A percentile compares a stretch with the other conserved stretches of the same genome.
Conservation (phyloP, 2,113 vertebrate genomes). For the Cottus gobio region DNA sequence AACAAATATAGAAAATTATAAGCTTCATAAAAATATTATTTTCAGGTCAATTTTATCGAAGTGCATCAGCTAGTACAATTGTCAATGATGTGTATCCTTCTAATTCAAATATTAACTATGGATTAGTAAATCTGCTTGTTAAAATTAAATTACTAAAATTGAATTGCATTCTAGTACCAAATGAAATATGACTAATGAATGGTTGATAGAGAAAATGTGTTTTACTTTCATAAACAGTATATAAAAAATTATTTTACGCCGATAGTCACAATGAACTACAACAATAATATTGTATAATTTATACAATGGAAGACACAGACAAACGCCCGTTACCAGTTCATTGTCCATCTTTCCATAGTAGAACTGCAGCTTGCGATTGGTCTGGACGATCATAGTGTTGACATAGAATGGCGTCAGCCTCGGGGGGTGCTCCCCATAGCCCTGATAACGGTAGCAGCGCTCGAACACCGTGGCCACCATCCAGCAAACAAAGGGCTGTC, state of each 20-base stretch:
- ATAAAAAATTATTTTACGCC: neutral
- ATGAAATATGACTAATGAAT: neutral
- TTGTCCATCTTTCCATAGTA: constrained; percentile 46
- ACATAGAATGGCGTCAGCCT: constrained; percentile 73
- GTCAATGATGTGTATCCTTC: neutral
- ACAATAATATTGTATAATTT: too few species aligned
- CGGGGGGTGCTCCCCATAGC: constrained; percentile 33
- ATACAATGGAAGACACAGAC: neutral
- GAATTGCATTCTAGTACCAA: neutral
- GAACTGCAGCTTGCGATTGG: constrained; percentile 75
- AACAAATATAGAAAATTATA: neutral
- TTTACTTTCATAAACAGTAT: neutral
- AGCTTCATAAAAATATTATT: neutral
- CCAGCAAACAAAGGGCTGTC: constrained; percentile 80
- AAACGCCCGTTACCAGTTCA: constrained; percentile 34
- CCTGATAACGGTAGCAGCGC: constrained; percentile 13
- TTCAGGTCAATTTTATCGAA: neutral
- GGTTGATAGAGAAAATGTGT: neutral
- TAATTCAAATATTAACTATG: neutral
- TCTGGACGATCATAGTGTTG: constrained; percentile 73
- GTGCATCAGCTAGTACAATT: neutral
- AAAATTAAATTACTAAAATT: neutral
- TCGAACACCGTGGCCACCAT: constrained; percentile 71
- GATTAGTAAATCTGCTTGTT: neutral
- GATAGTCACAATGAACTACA: neutral